Evolutionary conservation across 2,797 vertebrate genomes (phyloP).

Genomic region (Semaprochilodus insignis): DNA sequence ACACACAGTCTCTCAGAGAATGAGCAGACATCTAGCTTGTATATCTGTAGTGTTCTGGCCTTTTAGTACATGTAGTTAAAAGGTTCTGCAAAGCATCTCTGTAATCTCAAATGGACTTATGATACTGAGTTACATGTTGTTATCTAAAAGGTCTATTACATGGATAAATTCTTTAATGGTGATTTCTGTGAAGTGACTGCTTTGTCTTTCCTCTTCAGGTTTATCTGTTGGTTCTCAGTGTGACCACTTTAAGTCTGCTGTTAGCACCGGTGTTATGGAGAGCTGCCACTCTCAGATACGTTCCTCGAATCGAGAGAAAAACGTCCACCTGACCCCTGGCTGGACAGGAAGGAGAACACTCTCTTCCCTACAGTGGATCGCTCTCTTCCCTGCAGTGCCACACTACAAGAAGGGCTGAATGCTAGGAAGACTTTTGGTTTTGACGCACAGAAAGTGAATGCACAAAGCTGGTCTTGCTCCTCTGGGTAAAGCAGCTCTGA

Average conservation of each 20-base stretch:
- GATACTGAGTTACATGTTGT: no score
- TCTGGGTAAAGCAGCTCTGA: background rate
- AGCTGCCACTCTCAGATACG: slow-evolving; percentile 84
- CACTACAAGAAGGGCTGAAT: background rate
- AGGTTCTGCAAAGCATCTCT: no score
- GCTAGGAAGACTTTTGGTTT: background rate
- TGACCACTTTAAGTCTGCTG: slow-evolving; percentile 94
- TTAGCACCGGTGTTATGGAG: slow-evolving; percentile 94
- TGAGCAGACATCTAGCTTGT: no score
- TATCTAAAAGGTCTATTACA: no score
- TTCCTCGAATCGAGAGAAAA: slow-evolving; percentile 83
- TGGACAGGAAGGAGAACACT: background rate
- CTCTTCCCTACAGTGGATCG: background rate
- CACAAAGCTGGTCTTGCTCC: background rate
- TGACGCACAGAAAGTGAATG: slow-evolving; percentile 9
- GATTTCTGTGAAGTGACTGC: background rate
- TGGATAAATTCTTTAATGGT: background rate
- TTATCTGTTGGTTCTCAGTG: slow-evolving; percentile 94
- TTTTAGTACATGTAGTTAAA: no score
- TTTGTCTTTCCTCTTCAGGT: slow-evolving; percentile 78
- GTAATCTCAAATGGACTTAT: no score
- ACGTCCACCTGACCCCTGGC: slow-evolving; percentile 76
- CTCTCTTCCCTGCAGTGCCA: background rate
- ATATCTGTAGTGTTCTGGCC: no score
- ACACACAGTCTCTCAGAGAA: no score